Base-by-base conservation (phyloP, 92 coral and sea anemone species). In the Epizoanthus illoricatus region DNA sequence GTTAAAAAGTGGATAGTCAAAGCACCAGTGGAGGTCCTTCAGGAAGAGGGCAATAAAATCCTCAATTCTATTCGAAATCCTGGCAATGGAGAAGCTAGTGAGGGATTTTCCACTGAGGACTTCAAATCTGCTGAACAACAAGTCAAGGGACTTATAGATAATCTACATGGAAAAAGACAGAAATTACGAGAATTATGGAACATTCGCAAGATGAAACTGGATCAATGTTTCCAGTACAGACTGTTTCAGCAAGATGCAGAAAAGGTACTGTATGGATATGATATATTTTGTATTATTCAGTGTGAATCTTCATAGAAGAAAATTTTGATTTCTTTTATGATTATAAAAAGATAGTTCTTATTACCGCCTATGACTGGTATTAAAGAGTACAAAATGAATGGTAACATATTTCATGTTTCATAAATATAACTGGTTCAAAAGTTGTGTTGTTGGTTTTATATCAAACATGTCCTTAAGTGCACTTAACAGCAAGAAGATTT, bases 1-100 rank as follows among this genome's bases (percentile, higher is more conserved):
- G 98, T 96, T 43, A 89, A 94, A 58, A 96, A 96, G 72, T 96
- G 99, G 99, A 96, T 96, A 3, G 91, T 96, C 62, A 96, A 96
- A 80, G 99, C 99, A 10, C 99, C 99, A 1, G 95, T 96, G 55
- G 99, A 96, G 81, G 87, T 91, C 0, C 90, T 96, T 11, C 97
- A 96, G 64, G 90, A 93, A 65, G 99, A 96, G 72, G 99, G 99
- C 12, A 89, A 92, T n/a, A 90, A 91, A 81, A 84, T 96, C 17
- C 89, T 92, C 47, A 88, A 74, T 36, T 84, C 87, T 68, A 83
- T 96, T 7, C 87, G 91, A 84, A 84, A 86, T 49, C 97, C 92
- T 43, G 85, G 86, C 36, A 86, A 84, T 83, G 94, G 88, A 10
- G 94, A 91, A 6, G 87, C 73, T 11, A 92, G 76, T 11, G 95